These are phyloP conservation scores for Rallus limicola DNA, from an alignment of 2,113 vertebrate species.

Conservation along the genomic window DNA sequence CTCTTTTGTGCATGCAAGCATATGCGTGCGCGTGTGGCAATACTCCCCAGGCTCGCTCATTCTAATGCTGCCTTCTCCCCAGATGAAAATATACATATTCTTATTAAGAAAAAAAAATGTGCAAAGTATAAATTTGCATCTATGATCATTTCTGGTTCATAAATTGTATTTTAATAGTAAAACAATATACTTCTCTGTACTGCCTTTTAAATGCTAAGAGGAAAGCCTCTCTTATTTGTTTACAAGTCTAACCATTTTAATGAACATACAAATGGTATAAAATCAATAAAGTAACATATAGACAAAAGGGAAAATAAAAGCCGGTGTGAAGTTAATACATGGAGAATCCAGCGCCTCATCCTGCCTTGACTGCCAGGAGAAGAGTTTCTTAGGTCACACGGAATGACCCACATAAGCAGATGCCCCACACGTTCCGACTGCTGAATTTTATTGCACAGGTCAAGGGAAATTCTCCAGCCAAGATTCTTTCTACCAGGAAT, in stretches of 20 bases:
- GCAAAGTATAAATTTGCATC: conserved; percentile 56
- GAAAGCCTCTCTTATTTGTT: neutral
- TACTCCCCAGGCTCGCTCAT: conserved; percentile 35
- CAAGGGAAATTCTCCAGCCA: neutral
- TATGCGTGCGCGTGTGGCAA: neutral
- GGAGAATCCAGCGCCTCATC: neutral
- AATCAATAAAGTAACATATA: neutral
- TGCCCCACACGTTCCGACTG: neutral
- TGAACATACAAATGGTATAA: neutral
- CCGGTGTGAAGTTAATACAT: neutral
- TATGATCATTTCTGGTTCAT: conserved; percentile 42
- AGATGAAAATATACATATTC: conserved; percentile 54
- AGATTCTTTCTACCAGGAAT: neutral
- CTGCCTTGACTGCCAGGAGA: neutral
- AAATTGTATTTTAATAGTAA: conserved; percentile 48
- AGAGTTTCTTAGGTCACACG: neutral
- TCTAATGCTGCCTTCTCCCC: conserved; percentile 49
- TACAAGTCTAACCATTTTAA: neutral
- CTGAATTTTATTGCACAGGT: neutral
- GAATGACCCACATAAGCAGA: neutral
- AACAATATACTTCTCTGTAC: neutral
- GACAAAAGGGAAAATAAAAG: neutral
- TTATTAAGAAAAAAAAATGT: conserved; percentile 51
- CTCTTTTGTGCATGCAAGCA: neutral
- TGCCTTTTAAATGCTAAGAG: neutral